These are phyloP conservation scores for Delichon dasypus DNA, from an alignment of 2,797 vertebrate genomes.

Conservation along the genomic window DNA sequence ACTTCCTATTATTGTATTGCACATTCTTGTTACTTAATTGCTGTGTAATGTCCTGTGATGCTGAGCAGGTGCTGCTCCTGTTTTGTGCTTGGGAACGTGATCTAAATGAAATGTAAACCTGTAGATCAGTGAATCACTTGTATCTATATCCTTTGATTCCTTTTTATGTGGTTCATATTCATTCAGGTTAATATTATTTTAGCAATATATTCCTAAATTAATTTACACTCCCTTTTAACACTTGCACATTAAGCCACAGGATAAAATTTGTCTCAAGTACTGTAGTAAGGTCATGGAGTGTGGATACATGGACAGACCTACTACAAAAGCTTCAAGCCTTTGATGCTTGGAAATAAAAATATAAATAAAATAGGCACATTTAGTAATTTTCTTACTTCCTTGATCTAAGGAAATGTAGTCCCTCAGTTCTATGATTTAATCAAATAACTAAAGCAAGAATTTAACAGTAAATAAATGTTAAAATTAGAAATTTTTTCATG, in stretches of 20 bases:
- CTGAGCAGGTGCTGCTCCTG: conserved; percentile 17
- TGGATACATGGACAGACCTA: background rate
- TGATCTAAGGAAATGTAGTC: background rate
- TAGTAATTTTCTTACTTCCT: background rate
- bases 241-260: background rate
- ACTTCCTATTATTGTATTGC: conserved; percentile 60
- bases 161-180: background rate
- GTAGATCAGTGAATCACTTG: background rate
- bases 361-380: background rate
- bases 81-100: background rate
- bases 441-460: background rate
- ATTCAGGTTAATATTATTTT: background rate
- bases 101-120: background rate
- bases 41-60: background rate
- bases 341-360: background rate
- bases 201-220: background rate
- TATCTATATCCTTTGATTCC: background rate
- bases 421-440: background rate
- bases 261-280: background rate
- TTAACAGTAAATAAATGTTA: background rate
- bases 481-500: background rate
- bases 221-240: background rate
- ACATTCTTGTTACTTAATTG: conserved; percentile 25
- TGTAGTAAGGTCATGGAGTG: background rate
- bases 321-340: background rate